Evolutionary conservation across 2,113 vertebrate species (phyloP).

Genomic region (Boulengeromyrus knoepffleri): DNA sequence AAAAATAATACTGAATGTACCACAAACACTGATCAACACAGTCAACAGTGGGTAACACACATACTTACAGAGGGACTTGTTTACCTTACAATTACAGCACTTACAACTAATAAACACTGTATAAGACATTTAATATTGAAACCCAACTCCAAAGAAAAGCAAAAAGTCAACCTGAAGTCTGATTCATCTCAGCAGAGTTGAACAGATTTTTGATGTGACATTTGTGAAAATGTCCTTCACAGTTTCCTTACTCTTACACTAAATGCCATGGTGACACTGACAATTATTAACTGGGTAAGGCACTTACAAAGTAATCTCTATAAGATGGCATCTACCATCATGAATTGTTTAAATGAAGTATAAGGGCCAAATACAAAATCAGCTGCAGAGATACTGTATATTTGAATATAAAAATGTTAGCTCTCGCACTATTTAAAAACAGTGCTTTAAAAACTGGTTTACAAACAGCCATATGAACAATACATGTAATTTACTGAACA

Average conservation of each 20-base stretch:
- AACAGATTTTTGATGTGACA: not conserved
- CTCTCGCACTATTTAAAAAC: not conserved
- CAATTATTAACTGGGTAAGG: constrained; percentile 1
- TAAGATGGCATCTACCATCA: constrained; percentile 2
- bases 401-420: not conserved
- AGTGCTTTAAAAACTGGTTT: not conserved
- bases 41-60: not conserved
- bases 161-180: not conserved
- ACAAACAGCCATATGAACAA: not conserved
- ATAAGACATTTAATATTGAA: not conserved
- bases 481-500: not conserved
- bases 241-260: not conserved
- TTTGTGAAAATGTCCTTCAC: not conserved
- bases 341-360: not conserved
- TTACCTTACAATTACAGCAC: not conserved
- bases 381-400: not conserved
- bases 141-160: not conserved
- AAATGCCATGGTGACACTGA: not conserved
- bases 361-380: constrained; percentile 1
- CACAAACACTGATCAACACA: not conserved
- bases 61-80: not conserved
- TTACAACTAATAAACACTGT: not conserved
- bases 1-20: constrained; percentile 17
- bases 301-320: constrained; percentile 2
- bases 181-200: not conserved